Evolutionary conservation across 2,797 vertebrate species (phyloP).

Genomic region (Schizopygopsis pylzovi): DNA sequence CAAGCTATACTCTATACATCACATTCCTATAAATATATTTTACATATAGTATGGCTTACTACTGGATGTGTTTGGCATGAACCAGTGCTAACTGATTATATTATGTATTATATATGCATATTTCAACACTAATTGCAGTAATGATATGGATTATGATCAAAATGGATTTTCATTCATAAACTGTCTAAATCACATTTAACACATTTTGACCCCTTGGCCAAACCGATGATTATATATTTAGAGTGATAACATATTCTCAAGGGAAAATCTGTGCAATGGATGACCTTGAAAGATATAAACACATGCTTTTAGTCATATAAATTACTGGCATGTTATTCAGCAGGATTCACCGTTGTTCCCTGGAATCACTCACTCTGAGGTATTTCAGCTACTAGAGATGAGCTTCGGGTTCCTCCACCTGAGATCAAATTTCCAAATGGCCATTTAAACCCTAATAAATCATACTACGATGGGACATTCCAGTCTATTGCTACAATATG

Average conservation of each 20-base stretch:
- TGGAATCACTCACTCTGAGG: constrained; percentile 8
- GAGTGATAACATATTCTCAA: constrained; percentile 20
- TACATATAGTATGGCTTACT: constrained; percentile 33
- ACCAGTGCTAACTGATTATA: constrained; percentile 17
- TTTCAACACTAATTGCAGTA: constrained; percentile 19
- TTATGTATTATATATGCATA: constrained; percentile 6
- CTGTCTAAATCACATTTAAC: constrained; percentile 26
- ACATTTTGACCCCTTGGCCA: constrained; percentile 16
- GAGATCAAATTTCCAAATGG: constrained; percentile 19
- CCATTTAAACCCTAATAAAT: not conserved
- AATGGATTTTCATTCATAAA: not conserved
- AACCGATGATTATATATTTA: constrained; percentile 10
- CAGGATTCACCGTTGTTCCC: constrained; percentile 17
- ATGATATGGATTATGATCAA: constrained; percentile 33
- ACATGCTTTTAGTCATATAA: constrained; percentile 23
- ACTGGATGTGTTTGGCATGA: constrained; percentile 29
- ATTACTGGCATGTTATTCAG: not conserved
- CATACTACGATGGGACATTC: not conserved
- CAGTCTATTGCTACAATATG: constrained; percentile 5
- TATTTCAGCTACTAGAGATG: constrained; percentile 13
- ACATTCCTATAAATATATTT: constrained; percentile 26
- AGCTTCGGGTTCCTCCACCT: constrained; percentile 23
- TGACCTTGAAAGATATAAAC: constrained; percentile 15
- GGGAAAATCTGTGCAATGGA: constrained; percentile 3
- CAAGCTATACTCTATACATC: constrained; percentile 22